Evolutionary conservation across 2,888 invertebrate species (phyloP).

Genomic region (Parnassius orleans): DNA sequence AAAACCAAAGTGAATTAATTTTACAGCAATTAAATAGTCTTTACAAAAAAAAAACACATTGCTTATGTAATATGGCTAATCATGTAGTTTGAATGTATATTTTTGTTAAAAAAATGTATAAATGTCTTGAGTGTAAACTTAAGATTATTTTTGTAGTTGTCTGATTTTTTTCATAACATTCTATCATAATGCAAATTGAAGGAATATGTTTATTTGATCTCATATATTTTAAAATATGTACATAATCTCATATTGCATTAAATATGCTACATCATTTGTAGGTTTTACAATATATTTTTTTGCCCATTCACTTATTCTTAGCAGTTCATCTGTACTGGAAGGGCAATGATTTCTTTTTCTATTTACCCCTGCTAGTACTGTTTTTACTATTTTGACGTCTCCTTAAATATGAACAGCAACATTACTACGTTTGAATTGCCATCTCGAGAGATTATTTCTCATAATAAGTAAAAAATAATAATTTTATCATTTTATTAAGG

Average conservation of each 20-base stretch:
- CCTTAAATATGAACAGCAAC: too few relatives aligned
- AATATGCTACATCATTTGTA: slow-evolving; percentile 47
- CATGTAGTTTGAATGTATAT: slow-evolving; percentile 12
- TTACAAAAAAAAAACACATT: slow-evolving; percentile 37
- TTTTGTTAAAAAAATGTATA: slow-evolving; percentile 23
- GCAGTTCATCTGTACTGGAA: too few relatives aligned
- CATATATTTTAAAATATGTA: slow-evolving; percentile 68
- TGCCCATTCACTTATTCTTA: too few relatives aligned
- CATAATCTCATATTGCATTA: slow-evolving; percentile 45
- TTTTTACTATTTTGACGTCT: too few relatives aligned
- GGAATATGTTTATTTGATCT: slow-evolving; percentile 69
- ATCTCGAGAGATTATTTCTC: too few relatives aligned
- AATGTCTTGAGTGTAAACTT: slow-evolving; percentile 28
- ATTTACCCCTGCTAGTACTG: too few relatives aligned
- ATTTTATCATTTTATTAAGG: too few relatives aligned
- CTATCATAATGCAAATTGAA: slow-evolving; percentile 46
- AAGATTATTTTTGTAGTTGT: slow-evolving; percentile 43
- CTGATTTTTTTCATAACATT: slow-evolving; percentile 46
- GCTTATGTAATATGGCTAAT: slow-evolving; percentile 36
- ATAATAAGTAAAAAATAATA: too few relatives aligned
- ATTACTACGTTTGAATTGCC: too few relatives aligned
- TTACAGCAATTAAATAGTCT: slow-evolving; percentile 34
- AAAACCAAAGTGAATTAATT: slow-evolving; percentile 25
- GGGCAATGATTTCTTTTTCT: too few relatives aligned
- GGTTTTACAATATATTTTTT: slow-evolving; percentile 19